phyloP scores from a whole-genome alignment of 2,888 invertebrate species.

The Drosophila sordidula region DNA sequence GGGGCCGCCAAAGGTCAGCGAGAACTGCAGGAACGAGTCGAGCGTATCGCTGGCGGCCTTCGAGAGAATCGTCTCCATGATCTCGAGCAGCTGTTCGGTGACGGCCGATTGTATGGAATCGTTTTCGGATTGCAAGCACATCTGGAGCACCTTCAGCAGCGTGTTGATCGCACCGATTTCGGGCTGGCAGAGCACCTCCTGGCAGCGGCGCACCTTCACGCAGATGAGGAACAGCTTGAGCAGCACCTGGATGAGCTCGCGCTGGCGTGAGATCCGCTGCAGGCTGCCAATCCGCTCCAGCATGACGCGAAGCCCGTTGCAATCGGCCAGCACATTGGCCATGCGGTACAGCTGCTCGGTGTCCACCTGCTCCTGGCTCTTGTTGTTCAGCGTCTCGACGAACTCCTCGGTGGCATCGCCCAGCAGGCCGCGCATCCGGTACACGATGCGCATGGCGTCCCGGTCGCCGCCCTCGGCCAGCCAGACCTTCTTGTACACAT shows the following conservation, averaged over 20 bases:
- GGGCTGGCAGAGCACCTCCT: slow-evolving; percentile 94
- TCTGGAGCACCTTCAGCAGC: slow-evolving; percentile 93
- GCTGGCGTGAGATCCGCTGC: slow-evolving; percentile 93
- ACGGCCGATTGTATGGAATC: slow-evolving; percentile 91
- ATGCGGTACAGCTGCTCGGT: slow-evolving; percentile 97
- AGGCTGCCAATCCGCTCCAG: slow-evolving; percentile 93
- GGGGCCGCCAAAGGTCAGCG: slow-evolving; percentile 94
- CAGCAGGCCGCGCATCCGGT: slow-evolving; percentile 98
- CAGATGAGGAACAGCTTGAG: slow-evolving; percentile 95
- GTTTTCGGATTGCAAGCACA: slow-evolving; percentile 88
- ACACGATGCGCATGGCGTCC: slow-evolving; percentile 98
- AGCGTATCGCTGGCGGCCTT: slow-evolving; percentile 95
- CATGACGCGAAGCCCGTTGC: slow-evolving; percentile 91
- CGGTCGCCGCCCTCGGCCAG: slow-evolving; percentile 94
- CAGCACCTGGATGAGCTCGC: slow-evolving; percentile 94
- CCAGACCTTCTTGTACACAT: slow-evolving; percentile 94
- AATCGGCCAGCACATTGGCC: slow-evolving; percentile 93
- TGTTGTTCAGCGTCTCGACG: slow-evolving; percentile 95
- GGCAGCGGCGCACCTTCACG: slow-evolving; percentile 95
- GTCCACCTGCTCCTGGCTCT: slow-evolving; percentile 93
- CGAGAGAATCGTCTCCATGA: slow-evolving; percentile 96
- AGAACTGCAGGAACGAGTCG: slow-evolving; percentile 93
- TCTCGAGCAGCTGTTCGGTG: slow-evolving; percentile 96
- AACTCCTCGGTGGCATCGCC: slow-evolving; percentile 99
- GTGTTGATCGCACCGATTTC: slow-evolving; percentile 93